Base-by-base conservation (phyloP, 2,888 invertebrate genomes). In the Papilio gigon region DNA sequence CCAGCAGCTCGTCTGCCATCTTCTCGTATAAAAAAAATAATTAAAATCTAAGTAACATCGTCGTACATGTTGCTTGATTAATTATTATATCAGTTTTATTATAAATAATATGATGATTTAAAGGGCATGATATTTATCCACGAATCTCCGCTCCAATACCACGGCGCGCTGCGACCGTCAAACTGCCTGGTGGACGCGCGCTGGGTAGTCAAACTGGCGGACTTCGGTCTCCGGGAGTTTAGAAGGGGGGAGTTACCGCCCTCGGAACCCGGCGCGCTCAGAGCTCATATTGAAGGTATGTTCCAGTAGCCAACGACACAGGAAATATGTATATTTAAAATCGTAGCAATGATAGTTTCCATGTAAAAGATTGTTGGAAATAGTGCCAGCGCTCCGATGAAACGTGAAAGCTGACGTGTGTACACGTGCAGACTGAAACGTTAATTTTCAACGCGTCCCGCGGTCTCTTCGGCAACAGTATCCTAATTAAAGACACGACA, bases 111-210 rank as follows among this genome's bases (percentile, higher is more conserved):
- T 58, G 17, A 61, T 56, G n/a, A 25, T 64, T 50, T 22, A 17
- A 84, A 97, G 97, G 97, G 97, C 22, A 96, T 97, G 95, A 95
- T 96, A 77, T 98, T 96, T 88, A 94, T 98, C 72, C 97, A 98
- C 90, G 97, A 97, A 78, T 97, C 97, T 1, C 95, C 96, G 44
- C 93, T 97, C 50, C 94, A 95, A 75, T 96, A 95, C 81, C 98
- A 98, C 86, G 98, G 98, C 0, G 95, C 96, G 65, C 90, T 98
- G 68, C 95, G 97, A 78, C 96, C 98, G 0, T 97, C 97, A 50
- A 98, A 98, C 88, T 98, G 98, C 85, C 92, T 98, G 69, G 97
- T 98, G 69, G 98, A 98, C 89, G 97, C 98, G 30, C 94, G 98
- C 35, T 98, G 98, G 98, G 98, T 98, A 70, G 96, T 98, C 61